A percentile compares a stretch with the other conserved stretches of the same genome.
These are phyloP conservation scores for Enteromius unitaeniatus DNA, from an alignment of 2,797 vertebrate species.

Conservation along the genomic window DNA sequence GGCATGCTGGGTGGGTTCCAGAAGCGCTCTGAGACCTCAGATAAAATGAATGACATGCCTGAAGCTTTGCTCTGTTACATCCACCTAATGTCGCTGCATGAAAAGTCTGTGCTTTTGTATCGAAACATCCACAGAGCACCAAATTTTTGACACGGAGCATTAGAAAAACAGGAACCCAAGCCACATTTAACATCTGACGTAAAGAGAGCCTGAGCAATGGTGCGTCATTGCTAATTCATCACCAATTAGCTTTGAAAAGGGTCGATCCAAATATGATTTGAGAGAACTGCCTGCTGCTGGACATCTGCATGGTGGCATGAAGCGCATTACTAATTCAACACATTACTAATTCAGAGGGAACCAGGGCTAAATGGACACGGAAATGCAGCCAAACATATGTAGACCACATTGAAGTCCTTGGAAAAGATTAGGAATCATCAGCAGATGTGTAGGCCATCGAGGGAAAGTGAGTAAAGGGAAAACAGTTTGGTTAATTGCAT, in stretches of 20 bases:
- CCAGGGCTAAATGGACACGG: conserved; percentile 39
- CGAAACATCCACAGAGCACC: conserved; percentile 21
- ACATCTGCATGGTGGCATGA: conserved; percentile 42
- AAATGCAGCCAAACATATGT: conserved; percentile 57
- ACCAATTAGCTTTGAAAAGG: conserved; percentile 36
- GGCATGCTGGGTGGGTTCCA: conserved; percentile 48
- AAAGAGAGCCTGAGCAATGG: conserved; percentile 24
- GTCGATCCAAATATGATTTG: conserved; percentile 12
- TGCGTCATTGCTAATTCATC: conserved; percentile 57
- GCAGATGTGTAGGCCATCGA: conserved; percentile 46
- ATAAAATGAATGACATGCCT: conserved; percentile 41
- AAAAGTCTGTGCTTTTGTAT: neutral
- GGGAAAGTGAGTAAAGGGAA: conserved; percentile 48
- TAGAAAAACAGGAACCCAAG: conserved; percentile 32
- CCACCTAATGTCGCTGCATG: conserved; percentile 4
- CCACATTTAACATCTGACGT: conserved; percentile 20
- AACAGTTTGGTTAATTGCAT: conserved; percentile 39
- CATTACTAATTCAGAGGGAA: conserved; percentile 64
- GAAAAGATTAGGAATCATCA: conserved; percentile 46
- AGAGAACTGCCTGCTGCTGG: conserved; percentile 53
- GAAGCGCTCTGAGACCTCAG: conserved; percentile 33
- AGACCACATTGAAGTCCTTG: conserved; percentile 51
- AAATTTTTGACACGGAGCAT: neutral
- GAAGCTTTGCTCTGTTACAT: conserved; percentile 15
- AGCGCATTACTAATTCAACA: conserved; percentile 36